Evolutionary conservation across 2,113 vertebrate species (phyloP).

Genomic region (Protobothrops mucrosquamatus): DNA sequence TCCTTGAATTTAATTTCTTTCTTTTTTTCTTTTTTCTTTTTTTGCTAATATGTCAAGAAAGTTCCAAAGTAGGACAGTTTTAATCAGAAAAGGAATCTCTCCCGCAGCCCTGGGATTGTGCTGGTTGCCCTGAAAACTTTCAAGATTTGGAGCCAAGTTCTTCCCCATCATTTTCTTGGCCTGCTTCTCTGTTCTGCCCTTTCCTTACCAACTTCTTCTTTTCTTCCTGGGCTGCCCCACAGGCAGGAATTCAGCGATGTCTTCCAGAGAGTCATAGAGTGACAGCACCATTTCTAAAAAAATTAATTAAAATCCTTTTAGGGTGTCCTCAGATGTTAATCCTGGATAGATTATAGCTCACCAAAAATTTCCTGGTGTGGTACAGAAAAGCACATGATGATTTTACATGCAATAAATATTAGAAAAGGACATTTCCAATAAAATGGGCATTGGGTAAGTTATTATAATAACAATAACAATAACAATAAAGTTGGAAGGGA

Average conservation of each 20-base stretch:
- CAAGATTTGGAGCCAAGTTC: background rate
- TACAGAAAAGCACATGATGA: background rate
- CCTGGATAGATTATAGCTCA: background rate
- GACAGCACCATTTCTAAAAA: background rate
- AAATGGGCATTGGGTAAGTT: background rate
- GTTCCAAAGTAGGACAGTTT: background rate
- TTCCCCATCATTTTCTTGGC: background rate
- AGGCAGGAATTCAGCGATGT: background rate
- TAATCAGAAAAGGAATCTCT: background rate
- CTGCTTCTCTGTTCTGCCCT: background rate
- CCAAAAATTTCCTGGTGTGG: background rate
- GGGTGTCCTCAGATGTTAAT: background rate
- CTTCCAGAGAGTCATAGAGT: background rate
- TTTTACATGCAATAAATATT: background rate
- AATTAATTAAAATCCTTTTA: constrained; percentile 10
- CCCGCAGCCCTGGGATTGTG: rapidly evolving
- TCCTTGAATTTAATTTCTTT: background rate
- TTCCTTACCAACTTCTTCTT: background rate
- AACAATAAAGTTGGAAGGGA: too few species aligned
- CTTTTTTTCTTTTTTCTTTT: background rate
- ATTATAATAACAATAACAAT: too few species aligned
- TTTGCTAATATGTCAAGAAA: background rate
- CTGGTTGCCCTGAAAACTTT: constrained; percentile 18
- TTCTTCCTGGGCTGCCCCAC: background rate
- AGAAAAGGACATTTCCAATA: background rate